Conservation (phyloP, 2,113 vertebrate species). For the Ophthalmolycus amberensis region DNA sequence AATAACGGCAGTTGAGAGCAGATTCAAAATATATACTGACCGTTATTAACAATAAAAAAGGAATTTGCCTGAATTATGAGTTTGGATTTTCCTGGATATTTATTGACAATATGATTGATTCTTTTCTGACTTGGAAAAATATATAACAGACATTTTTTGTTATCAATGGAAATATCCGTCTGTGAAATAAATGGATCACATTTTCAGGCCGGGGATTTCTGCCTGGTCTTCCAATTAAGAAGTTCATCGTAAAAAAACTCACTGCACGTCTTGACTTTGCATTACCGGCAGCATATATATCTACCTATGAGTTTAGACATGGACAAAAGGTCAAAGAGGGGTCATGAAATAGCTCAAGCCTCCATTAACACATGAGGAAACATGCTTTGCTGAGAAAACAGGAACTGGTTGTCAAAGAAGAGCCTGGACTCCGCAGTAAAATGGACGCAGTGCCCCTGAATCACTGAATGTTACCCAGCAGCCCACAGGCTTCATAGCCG, state of each 20-base stretch:
- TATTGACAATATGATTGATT: constrained; percentile 41
- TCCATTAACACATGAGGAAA: constrained; percentile 61
- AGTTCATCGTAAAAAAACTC: constrained; percentile 55
- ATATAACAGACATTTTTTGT: constrained; percentile 21
- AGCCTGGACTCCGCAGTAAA: constrained; percentile 37
- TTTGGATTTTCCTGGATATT: constrained; percentile 51
- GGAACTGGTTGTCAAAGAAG: constrained; percentile 48
- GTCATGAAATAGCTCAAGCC: constrained; percentile 51
- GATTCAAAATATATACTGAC: constrained; percentile 28
- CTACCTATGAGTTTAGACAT: constrained; percentile 30
- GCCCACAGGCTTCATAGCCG: not conserved
- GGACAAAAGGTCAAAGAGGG: constrained; percentile 36
- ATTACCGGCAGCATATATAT: constrained; percentile 44
- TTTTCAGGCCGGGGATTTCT: constrained; percentile 48
- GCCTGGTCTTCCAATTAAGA: constrained; percentile 60
- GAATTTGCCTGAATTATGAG: constrained; percentile 55
- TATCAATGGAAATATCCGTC: constrained; percentile 65
- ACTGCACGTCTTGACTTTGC: constrained; percentile 41
- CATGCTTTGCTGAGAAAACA: constrained; percentile 43
- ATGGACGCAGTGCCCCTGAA: constrained; percentile 9
- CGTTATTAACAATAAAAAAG: constrained; percentile 30
- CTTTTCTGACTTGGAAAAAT: constrained; percentile 40
- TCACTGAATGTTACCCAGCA: constrained; percentile 33
- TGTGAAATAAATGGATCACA: constrained; percentile 56
- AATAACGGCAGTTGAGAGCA: constrained; percentile 11